Base-by-base conservation (phyloP, 2,113 vertebrate species). In the Dromas ardeola region DNA sequence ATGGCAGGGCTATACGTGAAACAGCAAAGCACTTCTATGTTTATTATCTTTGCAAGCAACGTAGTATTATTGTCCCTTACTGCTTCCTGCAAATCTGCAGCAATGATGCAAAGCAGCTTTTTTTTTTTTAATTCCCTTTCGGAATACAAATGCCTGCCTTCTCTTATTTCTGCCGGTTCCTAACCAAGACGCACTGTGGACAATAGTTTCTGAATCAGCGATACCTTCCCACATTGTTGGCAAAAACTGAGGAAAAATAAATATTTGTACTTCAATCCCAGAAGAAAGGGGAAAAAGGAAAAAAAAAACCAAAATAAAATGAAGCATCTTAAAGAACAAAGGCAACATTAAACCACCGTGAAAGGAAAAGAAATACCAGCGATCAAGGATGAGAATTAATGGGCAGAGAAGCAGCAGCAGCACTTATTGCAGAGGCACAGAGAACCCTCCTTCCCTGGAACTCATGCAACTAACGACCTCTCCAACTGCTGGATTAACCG, bases 381-480 rank as follows among this genome's bases (percentile, higher is more conserved):
- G 74, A 89, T 50, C 67, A 66, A 29, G 63, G 90, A 89, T 79
- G 97, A 90, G 93, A 93, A 88, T 82, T 88, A 97, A 76, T 1
- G 69, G 90, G 63, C 88, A 95, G 93, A 56, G 81, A 91, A 94
- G 90, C 92, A n/a, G 91, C 93, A 52, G 96, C 96, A 89, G 94
- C 96, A 88, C 94, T 97, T 94, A 82, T 93, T 88, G 98, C 98
- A 88, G 97, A 90, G 94, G 96, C 97, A 95, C 76, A 53, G 92
- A 86, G 86, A 65, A 76, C 74, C 82, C 93, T 95, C 90, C 52
- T 42, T 90, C 84, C 71, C 88, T 78, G 98, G 38, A 94, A 98
- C 97, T 98, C 98, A 30, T 13, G 97, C 97, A 97, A 98, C 96
- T 98, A 74, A 90, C 90, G 98, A 98, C 98, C 98, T 98, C 98